Evolutionary conservation across 64 coral and sea anemone species (phyloP).

Genomic region (Stylophora pistillata): DNA sequence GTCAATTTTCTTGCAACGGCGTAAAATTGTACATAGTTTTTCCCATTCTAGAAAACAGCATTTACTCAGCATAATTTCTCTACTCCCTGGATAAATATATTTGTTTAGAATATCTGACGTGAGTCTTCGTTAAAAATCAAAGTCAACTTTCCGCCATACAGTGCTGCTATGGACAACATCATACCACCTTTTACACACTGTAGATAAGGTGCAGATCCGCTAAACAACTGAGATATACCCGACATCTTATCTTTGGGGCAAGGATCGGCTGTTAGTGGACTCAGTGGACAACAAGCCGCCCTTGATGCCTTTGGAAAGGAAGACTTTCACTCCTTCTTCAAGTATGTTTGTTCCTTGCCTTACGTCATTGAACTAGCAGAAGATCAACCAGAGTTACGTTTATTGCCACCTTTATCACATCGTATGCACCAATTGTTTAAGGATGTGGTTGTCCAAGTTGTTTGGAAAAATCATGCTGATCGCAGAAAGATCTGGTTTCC

Average conservation of each 20-base stretch:
- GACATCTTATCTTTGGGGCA: conserved; percentile 20
- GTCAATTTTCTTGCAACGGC: conserved; percentile 33
- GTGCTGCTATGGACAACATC: background rate
- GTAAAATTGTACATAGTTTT: conserved; percentile 25
- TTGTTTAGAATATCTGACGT: conserved; percentile 15
- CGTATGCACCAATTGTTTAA: conserved; percentile 22
- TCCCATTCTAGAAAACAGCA: conserved; percentile 23
- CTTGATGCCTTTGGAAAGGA: conserved; percentile 9
- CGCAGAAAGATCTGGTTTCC: conserved; percentile 34
- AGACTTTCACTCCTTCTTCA: conserved; percentile 25
- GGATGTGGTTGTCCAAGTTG: conserved; percentile 32
- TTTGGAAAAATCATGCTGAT: conserved; percentile 35
- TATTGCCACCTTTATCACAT: conserved; percentile 38
- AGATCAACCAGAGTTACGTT: background rate
- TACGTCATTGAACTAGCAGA: conserved; percentile 28
- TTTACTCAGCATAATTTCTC: conserved; percentile 16
- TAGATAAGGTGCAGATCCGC: background rate
- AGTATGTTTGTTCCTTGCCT: conserved; percentile 31
- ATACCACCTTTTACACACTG: conserved; percentile 19
- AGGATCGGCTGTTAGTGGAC: background rate
- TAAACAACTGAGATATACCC: background rate
- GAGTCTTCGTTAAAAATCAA: conserved; percentile 21
- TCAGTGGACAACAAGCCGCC: background rate
- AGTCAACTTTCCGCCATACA: conserved; percentile 29
- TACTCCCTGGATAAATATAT: conserved; percentile 27